Evolutionary conservation across 2,113 vertebrate species (phyloP).

Genomic region (Labeo rohita): DNA sequence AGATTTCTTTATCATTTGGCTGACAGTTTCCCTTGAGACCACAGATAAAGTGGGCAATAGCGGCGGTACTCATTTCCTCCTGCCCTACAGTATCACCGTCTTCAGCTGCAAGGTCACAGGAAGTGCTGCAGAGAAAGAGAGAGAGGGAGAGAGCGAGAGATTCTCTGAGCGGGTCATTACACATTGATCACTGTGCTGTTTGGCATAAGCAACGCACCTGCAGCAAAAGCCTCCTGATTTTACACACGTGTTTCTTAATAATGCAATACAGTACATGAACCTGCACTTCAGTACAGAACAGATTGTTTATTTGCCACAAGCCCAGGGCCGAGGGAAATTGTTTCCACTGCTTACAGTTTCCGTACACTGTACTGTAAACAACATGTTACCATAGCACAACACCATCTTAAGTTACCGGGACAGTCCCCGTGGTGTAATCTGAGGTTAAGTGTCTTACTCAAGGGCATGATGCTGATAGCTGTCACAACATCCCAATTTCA

Average conservation of each 20-base stretch:
- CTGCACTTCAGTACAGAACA: neutral
- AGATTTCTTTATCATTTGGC: conserved; percentile 45
- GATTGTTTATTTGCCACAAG: conserved; percentile 6
- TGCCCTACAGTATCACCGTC: conserved; percentile 29
- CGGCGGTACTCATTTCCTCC: conserved; percentile 24
- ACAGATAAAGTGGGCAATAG: conserved; percentile 40
- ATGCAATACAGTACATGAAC: neutral
- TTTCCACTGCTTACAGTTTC: conserved; percentile 30
- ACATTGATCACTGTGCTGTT: conserved; percentile 22
- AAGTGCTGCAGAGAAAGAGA: conserved; percentile 34
- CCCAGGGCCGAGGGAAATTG: conserved; percentile 16
- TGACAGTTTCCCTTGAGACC: conserved; percentile 45
- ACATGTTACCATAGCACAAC: neutral
- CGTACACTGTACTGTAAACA: conserved; percentile 3
- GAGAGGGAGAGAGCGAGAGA: conserved; percentile 18
- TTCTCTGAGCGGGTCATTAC: neutral
- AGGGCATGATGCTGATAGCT: neutral
- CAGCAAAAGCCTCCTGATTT: conserved; percentile 10
- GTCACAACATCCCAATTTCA: neutral
- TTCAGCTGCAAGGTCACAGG: conserved; percentile 55
- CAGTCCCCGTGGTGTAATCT: neutral
- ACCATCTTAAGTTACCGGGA: neutral
- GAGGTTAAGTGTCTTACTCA: conserved; percentile 7
- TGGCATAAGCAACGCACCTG: neutral
- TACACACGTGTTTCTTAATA: neutral